Evolutionary conservation across 2,888 invertebrate genomes (phyloP).

Genomic region (Leucoma salicis): DNA sequence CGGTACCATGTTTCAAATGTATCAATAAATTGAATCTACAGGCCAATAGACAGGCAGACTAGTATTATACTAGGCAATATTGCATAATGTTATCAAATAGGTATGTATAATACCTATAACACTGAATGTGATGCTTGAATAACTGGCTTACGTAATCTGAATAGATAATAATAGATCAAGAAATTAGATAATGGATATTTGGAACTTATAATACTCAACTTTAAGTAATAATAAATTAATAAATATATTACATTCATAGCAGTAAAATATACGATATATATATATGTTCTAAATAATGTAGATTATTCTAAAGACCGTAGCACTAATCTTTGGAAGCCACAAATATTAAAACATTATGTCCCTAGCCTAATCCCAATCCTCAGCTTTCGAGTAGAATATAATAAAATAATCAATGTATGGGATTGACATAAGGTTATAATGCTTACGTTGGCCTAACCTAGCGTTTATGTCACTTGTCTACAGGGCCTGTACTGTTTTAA

Average conservation of each 20-base stretch:
- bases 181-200: background rate
- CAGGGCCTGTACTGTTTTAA: too few species aligned
- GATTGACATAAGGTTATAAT: too few species aligned
- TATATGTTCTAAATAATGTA: too few species aligned
- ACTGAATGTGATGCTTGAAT: slow-evolving; percentile 2
- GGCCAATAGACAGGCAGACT: slow-evolving; percentile 19
- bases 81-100: slow-evolving; percentile 18
- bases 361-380: too few species aligned
- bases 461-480: too few species aligned
- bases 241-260: background rate
- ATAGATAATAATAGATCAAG: background rate
- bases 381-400: too few species aligned
- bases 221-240: background rate
- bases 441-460: too few species aligned
- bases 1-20: slow-evolving; percentile 19
- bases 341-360: too few species aligned
- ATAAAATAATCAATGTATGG: too few species aligned
- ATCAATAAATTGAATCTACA: slow-evolving; percentile 36
- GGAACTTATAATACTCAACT: background rate
- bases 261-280: background rate
- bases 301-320: too few species aligned
- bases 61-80: slow-evolving; percentile 20
- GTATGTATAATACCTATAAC: background rate
- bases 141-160: background rate
- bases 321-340: too few species aligned